Percentiles rank a stretch among this genome's conserved stretches.
These are phyloP conservation scores for Porites lutea DNA, from an alignment of 64 coral and sea anemone species.

Conservation along the genomic window DNA sequence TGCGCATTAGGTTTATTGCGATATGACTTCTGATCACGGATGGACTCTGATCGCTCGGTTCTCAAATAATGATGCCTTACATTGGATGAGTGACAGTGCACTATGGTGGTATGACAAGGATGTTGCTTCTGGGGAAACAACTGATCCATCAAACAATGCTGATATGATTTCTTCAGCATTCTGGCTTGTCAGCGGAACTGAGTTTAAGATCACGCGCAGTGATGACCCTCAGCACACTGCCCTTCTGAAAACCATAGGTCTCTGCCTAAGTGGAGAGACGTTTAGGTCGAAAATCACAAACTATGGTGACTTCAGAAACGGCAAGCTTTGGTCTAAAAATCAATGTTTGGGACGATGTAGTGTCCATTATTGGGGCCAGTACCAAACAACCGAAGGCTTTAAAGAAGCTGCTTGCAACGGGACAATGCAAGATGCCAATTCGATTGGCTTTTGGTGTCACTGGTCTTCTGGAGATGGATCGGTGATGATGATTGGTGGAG, in stretches of 20 bases:
- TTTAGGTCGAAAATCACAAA: neutral
- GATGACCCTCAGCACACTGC: conserved; percentile 14
- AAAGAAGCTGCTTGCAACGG: neutral
- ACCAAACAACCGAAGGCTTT: conserved; percentile 4
- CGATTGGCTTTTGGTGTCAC: neutral
- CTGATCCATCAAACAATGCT: conserved; percentile 30
- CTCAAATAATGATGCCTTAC: conserved; percentile 32
- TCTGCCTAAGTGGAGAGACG: too few relatives aligned
- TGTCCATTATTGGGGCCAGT: neutral
- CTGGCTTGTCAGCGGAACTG: conserved; percentile 35
- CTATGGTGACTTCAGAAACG: neutral
- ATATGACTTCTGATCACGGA: neutral
- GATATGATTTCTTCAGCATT: conserved; percentile 24
- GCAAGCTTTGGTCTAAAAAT: neutral
- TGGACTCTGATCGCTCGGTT: conserved; percentile 31
- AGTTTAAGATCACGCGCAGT: conserved; percentile 65
- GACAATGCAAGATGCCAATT: neutral
- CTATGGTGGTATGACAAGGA: conserved; percentile 10
- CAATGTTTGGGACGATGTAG: neutral
- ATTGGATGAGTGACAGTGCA: conserved; percentile 4
- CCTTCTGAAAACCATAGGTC: too few relatives aligned
- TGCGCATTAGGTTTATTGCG: neutral
- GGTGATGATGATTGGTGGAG: neutral
- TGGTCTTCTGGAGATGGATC: too few relatives aligned
- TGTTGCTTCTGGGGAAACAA: neutral